Evolutionary conservation across 2,113 vertebrate genomes (phyloP).

Genomic region (Rutilus rutilus): DNA sequence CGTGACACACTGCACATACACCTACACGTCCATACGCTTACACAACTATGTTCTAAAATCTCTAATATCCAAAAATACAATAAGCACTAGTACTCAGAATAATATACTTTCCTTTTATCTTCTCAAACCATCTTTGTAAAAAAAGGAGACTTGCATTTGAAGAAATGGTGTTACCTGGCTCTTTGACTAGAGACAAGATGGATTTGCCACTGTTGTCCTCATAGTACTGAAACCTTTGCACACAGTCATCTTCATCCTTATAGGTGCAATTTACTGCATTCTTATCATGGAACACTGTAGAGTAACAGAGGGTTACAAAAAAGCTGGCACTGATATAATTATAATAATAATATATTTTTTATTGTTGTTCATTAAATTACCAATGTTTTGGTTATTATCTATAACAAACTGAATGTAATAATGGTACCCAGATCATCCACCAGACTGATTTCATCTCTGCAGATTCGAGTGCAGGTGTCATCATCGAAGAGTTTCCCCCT

Average conservation of each 20-base stretch:
- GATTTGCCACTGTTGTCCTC: slow-evolving; percentile 96
- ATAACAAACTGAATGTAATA: not conserved
- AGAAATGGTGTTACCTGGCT: slow-evolving; percentile 82
- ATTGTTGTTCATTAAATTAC: too few relatives aligned
- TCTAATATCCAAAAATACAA: not conserved
- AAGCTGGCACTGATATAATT: not conserved
- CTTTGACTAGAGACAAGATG: slow-evolving; percentile 87
- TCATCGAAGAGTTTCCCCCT: slow-evolving; percentile 82
- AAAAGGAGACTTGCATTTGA: not conserved
- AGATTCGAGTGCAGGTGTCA: slow-evolving; percentile 84
- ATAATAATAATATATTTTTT: too few relatives aligned
- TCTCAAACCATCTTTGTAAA: not conserved
- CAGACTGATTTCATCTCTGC: slow-evolving; percentile 85
- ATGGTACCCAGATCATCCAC: slow-evolving; percentile 84
- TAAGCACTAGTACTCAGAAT: not conserved
- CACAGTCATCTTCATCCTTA: slow-evolving; percentile 92
- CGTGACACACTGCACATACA: slow-evolving; percentile 52
- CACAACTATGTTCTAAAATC: not conserved
- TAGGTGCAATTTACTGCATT: slow-evolving; percentile 95
- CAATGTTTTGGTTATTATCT: too few relatives aligned
- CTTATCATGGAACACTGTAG: slow-evolving; percentile 79
- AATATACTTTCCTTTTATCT: not conserved
- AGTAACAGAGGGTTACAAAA: not conserved
- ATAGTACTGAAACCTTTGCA: slow-evolving; percentile 92
- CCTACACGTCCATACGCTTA: not conserved